Evolutionary conservation across 1,140 invertebrate genomes (phyloP).

Genomic region (Caenorhabditis remanei): DNA sequence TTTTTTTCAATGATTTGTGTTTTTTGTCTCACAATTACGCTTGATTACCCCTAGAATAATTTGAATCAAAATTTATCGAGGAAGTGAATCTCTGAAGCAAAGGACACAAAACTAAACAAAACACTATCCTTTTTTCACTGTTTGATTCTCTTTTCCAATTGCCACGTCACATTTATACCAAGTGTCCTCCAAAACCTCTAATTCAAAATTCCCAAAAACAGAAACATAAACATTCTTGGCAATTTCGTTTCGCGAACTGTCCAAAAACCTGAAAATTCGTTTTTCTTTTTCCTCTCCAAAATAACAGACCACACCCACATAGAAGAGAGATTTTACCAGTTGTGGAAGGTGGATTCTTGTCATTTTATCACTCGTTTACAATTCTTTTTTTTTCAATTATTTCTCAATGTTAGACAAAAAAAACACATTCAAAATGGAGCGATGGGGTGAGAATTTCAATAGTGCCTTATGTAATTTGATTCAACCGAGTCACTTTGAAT

Average conservation of each 20-base stretch:
- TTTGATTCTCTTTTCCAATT: background rate
- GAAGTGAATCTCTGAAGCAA: background rate
- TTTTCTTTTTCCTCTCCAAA: background rate
- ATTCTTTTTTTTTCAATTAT: background rate
- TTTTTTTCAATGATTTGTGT: background rate
- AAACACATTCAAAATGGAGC: background rate
- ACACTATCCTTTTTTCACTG: background rate
- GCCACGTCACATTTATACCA: background rate
- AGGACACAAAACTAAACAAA: background rate
- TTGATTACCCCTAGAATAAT: background rate
- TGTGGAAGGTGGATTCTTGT: background rate
- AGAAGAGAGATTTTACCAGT: background rate
- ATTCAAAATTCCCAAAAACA: slow-evolving; percentile 6
- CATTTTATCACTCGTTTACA: slow-evolving; percentile 52
- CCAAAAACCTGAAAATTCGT: slow-evolving; percentile 28
- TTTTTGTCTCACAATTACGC: background rate
- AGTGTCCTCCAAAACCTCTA: background rate
- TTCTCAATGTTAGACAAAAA: slow-evolving; percentile 37
- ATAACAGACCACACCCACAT: slow-evolving; percentile 33
- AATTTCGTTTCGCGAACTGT: slow-evolving; percentile 34
- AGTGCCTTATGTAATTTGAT: no score
- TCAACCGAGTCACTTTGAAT: no score
- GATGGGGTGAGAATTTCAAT: no score
- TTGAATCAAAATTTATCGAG: background rate
- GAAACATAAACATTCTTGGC: slow-evolving; percentile 44